Evolutionary conservation across 2,888 invertebrate genomes (phyloP), one percentile per base, ranked within the genome.

Genomic region (Amitus sp.): DNA sequence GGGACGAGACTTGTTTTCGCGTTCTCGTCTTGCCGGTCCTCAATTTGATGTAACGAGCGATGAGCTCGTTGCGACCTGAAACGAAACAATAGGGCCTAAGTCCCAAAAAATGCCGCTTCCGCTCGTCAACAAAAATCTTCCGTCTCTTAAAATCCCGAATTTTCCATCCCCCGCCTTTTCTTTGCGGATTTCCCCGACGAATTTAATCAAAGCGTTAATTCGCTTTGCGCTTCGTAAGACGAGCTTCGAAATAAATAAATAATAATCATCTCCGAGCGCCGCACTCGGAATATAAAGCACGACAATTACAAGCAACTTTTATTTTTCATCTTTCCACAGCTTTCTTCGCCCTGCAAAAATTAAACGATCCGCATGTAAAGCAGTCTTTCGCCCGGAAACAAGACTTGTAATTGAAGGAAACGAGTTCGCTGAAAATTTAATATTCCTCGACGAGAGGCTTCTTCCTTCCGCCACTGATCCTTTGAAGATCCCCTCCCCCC

Each of bases 1-100:
- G 99, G 78, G 98, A 98, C 78, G 98, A 98, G 79, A 99, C 99
- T 87, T 99, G 99, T 86, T 99, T 99, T 82, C 99, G 88, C 83
- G 99, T 98, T 83, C 99, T 91, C 85, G 98, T 98, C 85, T 99
- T 99, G 71, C 99, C 99, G 74, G 99, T 99, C 78, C 99, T 90
- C 82, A 99, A 87, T 88, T 99, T 99, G 84, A 99, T 99, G 87
- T 99, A 99, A 81, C 99, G 90, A 75, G 99, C 99, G 86, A 99
- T 99, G 83, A 99, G 87, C 89, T 99, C 99, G 87, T 99, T 99
- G 76, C 99, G 93, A 82, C 99, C 98, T 98, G 89, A 2, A 20
- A 48, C 9, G 12, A 23, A 37, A 54, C 53, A 60, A 56, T 49
- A 48, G 45, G 52, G 5, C 6, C 6, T 13, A 6, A 34, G 12